Evolutionary conservation across 1,140 invertebrate species (phyloP), one percentile per base, ranked within the genome.

Genomic region (Conus ventricosus): DNA sequence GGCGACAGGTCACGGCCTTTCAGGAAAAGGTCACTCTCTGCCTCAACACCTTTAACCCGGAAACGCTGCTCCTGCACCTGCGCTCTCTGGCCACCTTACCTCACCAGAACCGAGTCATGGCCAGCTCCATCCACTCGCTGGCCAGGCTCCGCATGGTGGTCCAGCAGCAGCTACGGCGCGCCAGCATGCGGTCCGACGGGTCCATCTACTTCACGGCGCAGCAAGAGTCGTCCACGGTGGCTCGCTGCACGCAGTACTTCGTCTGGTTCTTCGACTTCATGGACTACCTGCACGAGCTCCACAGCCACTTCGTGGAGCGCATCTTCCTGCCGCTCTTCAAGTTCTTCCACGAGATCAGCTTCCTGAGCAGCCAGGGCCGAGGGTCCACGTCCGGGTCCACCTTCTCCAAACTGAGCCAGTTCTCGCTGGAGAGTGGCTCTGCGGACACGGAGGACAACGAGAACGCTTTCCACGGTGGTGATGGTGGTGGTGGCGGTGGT

Each of bases 191-290:
- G 85, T 90, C 86, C 89, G 93, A 87, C 87, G 91, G 88, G 54
- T 89, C 86, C 85, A 75, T 89, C 53, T 89, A 90, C 83, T 89
- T 89, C 86, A 51, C 89, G 39, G 87, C 25, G 55, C 88, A 53
- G 15, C 88, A 88, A 11, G 54, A 23, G 51, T 39, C 76, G 39
- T 55, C 76, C 25, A 80, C 84, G 84, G 80, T 83, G 80, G 92
- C 78, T 78, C 91, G 84, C 71, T 93, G 84, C 88, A 87, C 91
- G n/a, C 90, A 91, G 63, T 94, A 94, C 80, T 94, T 94, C 81
- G 90, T 90, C 8, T 94, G 94, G 94, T 94, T 93, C 81, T 93
- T 94, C 75, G 89, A 93, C n/a, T 92, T 92, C 83, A 87, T 93
- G 76, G 91, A 93, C 80, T 94, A 93, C 82, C 81, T 94, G 15